Percentiles rank a stretch among this genome's conserved stretches.
phyloP scores from a whole-genome alignment of 2,888 invertebrate species.

The Hyppa rectilinea region DNA sequence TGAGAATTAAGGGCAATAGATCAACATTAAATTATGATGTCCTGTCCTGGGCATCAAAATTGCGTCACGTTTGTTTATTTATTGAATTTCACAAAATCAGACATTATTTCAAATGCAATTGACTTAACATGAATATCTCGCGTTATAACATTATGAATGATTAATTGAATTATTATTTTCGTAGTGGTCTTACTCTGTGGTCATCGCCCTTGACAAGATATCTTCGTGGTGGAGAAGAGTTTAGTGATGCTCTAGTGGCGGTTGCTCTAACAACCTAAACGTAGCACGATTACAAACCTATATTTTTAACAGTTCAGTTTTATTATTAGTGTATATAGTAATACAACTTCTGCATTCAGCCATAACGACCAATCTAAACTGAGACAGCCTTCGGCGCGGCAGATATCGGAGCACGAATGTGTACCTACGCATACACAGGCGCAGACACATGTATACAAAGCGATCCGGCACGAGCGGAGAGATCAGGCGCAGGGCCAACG shows the following conservation, averaged over 20 bases:
- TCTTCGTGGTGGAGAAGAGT: neutral
- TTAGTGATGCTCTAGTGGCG: neutral
- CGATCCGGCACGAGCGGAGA: no score
- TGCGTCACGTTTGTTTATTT: neutral
- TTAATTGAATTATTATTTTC: neutral
- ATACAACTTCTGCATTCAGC: no score
- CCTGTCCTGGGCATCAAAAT: neutral
- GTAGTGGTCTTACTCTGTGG: neutral
- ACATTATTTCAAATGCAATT: slow-evolving; percentile 6
- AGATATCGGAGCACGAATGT: no score
- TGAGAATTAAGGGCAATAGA: neutral
- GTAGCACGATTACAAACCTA: neutral
- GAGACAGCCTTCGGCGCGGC: no score
- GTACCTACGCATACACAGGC: no score
- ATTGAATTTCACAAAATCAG: slow-evolving; percentile 11
- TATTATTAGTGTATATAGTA: neutral
- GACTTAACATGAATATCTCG: neutral
- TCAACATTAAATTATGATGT: no score
- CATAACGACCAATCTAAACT: no score
- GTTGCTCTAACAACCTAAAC: neutral
- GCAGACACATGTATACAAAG: no score
- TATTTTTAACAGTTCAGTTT: neutral
- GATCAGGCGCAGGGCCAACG: no score
- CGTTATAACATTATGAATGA: neutral
- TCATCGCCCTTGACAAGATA: neutral